Conservation (phyloP, 2,113 vertebrate species). For the Cathartes aura region DNA sequence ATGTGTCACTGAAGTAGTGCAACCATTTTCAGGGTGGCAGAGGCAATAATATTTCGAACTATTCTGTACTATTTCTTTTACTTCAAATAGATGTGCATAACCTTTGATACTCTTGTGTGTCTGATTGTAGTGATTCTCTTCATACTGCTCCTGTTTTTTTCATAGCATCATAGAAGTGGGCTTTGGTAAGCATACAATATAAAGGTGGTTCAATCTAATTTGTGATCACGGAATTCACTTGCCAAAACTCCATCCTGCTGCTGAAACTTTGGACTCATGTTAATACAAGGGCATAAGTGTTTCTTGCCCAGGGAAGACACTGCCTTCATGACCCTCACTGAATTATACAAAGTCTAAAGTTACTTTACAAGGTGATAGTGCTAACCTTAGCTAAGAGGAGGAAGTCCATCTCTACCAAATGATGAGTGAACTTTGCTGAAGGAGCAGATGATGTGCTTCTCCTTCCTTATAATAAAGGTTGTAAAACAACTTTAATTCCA, state of each 20-base stretch:
- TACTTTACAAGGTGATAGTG: neutral
- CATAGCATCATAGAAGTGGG: neutral
- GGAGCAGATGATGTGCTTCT: neutral
- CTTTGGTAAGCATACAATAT: neutral
- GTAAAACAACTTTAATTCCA: neutral
- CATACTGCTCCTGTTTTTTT: neutral
- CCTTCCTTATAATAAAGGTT: neutral
- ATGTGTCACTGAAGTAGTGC: neutral
- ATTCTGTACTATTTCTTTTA: neutral
- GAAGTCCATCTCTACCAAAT: neutral
- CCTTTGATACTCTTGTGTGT: neutral
- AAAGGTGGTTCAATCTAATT: neutral
- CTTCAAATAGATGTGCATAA: neutral
- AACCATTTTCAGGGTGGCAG: neutral
- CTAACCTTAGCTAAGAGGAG: neutral
- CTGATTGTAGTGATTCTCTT: neutral
- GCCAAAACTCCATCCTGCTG: neutral
- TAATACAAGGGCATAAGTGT: fast-evolving
- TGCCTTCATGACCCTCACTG: neutral
- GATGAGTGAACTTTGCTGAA: neutral
- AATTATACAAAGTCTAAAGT: neutral
- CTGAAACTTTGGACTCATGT: neutral
- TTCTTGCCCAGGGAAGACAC: neutral
- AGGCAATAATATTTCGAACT: neutral
- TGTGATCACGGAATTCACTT: neutral